phyloP scores from a whole-genome alignment of 2,113 vertebrate genomes.

The Conger conger region DNA sequence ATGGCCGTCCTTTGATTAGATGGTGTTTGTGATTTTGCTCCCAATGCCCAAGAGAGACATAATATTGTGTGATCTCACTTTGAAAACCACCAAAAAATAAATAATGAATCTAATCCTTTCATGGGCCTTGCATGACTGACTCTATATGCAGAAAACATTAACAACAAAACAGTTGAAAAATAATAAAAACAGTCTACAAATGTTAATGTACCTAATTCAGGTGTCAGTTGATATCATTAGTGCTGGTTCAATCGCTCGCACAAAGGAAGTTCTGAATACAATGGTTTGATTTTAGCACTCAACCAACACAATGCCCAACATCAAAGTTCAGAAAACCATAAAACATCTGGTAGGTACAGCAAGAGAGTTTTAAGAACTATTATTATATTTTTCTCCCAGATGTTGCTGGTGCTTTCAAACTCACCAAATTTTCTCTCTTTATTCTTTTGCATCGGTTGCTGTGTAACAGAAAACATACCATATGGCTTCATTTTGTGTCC shows the following conservation, averaged over 20 bases:
- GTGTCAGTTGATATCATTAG: neutral
- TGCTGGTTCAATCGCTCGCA: neutral
- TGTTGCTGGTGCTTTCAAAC: neutral
- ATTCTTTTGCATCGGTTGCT: conserved; percentile 50
- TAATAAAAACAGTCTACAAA: neutral
- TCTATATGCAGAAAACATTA: neutral
- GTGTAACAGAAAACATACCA: conserved; percentile 52
- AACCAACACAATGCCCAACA: neutral
- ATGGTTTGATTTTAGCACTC: neutral
- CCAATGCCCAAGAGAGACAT: neutral
- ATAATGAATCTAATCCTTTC: neutral
- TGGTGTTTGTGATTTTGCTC: neutral
- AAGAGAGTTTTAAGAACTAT: neutral
- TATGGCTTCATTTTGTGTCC: conserved; percentile 63
- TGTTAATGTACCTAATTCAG: neutral
- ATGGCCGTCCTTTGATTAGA: neutral
- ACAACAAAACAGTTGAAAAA: neutral
- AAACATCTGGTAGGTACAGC: neutral
- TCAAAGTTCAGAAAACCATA: neutral
- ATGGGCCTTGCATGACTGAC: neutral
- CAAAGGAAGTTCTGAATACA: neutral
- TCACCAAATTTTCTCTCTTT: neutral
- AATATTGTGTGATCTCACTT: neutral
- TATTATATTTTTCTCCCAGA: neutral
- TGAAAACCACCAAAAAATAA: neutral